A percentile compares a stretch with the other conserved stretches of the same genome.
Conservation (phyloP, 2,888 invertebrate species). For the Melinopterus prodromus region DNA sequence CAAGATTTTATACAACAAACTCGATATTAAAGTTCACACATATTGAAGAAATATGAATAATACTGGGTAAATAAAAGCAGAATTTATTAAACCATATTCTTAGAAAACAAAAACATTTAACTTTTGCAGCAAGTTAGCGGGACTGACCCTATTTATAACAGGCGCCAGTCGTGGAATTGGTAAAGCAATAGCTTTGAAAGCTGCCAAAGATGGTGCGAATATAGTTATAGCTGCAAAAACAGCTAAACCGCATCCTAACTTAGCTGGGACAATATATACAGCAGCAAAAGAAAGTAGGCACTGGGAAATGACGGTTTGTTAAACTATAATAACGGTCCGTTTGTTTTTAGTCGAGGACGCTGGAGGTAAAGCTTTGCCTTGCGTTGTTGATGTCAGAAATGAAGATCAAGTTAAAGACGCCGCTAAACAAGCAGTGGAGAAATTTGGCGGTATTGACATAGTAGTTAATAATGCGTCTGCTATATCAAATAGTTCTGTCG, state of each 20-base stretch:
- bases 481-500: constrained; percentile 84
- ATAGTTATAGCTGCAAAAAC: constrained; percentile 93
- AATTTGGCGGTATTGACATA: constrained; percentile 96
- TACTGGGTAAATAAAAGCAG: constrained; percentile 10
- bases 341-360: constrained; percentile 76
- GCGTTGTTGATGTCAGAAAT: constrained; percentile 87
- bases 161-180: constrained; percentile 98
- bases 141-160: constrained; percentile 92
- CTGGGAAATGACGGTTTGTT: background rate
- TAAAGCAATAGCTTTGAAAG: constrained; percentile 92
- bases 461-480: constrained; percentile 97
- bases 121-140: constrained; percentile 75
- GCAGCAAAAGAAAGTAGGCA: constrained; percentile 86
- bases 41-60: constrained; percentile 10
- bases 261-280: constrained; percentile 91
- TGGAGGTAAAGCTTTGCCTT: constrained; percentile 87
- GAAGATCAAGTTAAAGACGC: constrained; percentile 79
- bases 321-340: constrained; percentile 19
- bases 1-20: background rate
- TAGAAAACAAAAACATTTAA: background rate
- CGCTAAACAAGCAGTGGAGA: constrained; percentile 76
- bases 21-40: background rate
- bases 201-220: constrained; percentile 92
- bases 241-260: constrained; percentile 86
- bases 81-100: background rate